Conservation (phyloP, 2,888 invertebrate species). For the Tromatobia lineatoria region DNA sequence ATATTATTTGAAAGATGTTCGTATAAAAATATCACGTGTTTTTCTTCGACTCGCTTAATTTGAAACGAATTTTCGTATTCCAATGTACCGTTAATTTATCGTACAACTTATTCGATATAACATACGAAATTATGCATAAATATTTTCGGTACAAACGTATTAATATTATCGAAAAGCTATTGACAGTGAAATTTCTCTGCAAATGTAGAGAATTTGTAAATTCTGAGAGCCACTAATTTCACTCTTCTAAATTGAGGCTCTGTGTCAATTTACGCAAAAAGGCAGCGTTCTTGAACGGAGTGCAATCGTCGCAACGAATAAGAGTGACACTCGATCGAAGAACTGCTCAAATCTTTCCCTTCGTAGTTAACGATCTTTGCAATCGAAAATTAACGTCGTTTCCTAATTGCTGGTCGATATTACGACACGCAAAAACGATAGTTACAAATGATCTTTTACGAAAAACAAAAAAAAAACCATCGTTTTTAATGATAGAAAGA, state of each 20-base stretch:
- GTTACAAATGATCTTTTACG: slow-evolving; percentile 22
- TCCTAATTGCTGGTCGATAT: slow-evolving; percentile 25
- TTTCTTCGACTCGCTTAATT: too few relatives aligned
- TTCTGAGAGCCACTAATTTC: slow-evolving; percentile 6
- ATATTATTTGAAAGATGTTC: too few relatives aligned
- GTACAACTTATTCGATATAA: too few relatives aligned
- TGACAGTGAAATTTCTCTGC: background rate
- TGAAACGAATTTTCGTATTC: too few relatives aligned
- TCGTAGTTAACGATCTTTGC: slow-evolving; percentile 40
- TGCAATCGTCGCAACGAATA: slow-evolving; percentile 66
- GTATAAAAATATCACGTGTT: too few relatives aligned
- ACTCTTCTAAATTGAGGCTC: slow-evolving; percentile 33
- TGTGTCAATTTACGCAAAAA: slow-evolving; percentile 29
- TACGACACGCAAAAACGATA: slow-evolving; percentile 16
- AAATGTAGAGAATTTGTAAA: background rate
- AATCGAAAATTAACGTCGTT: slow-evolving; percentile 28
- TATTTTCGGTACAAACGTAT: too few relatives aligned
- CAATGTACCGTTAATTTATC: too few relatives aligned
- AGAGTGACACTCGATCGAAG: slow-evolving; percentile 65
- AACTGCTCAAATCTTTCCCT: slow-evolving; percentile 59
- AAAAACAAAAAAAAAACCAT: background rate
- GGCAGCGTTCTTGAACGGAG: slow-evolving; percentile 28
- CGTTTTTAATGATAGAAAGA: slow-evolving; percentile 48
- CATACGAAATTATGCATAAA: too few relatives aligned
- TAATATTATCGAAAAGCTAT: too few relatives aligned